Base-by-base conservation (phyloP, 2,888 invertebrate species). In the Agapostemon virescens region DNA sequence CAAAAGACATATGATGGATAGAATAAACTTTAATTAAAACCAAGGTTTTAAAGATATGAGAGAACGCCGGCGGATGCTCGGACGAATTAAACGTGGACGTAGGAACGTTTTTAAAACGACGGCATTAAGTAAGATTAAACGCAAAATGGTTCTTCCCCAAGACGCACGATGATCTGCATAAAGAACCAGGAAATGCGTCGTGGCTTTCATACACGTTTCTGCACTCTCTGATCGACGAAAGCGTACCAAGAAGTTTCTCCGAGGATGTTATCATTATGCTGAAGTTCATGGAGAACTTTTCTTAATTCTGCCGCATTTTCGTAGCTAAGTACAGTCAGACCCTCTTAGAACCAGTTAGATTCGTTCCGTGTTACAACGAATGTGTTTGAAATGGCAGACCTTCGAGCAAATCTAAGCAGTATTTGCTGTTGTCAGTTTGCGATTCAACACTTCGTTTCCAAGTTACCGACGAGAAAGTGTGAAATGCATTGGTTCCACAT, bases 21-120 rank as follows among this genome's bases (percentile, higher is more conserved):
- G 82, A 86, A 83, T 82, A 83, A 85, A 83, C 74, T 85, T 85
- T 81, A 84, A 84, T 85, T 84, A 85, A 85, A 86, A 71, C 68
- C 70, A 68, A 64, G 80, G 77, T 76, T 80, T 76, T 81, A 80
- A 77, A 68, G 77, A 38, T n/a, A 63, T 52, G 52, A 58, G 33
- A 73, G 64, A 30, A 0, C 45, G 68, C 74, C 67, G 74, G 61
- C 63, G 69, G 71, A 26, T 15, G 26, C 55, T 26, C 68, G 61
- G 82, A 36, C 20, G 77, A 38, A 82, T 85, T 85, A 85, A 83
- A 83, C 17, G 72, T 2, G 38, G 45, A 64, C 68, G 33, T 17
- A 17, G 17, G 30, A 0, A 30, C 58, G 58, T 17, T 58, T 30
- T 63, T 63, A 33, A 72, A 72, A 67, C 71, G 71, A 45, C 3